A percentile compares a stretch with the other conserved stretches of the same genome.
These are phyloP conservation scores for Sander vitreus DNA, from an alignment of 2,113 vertebrate species.

Conservation along the genomic window DNA sequence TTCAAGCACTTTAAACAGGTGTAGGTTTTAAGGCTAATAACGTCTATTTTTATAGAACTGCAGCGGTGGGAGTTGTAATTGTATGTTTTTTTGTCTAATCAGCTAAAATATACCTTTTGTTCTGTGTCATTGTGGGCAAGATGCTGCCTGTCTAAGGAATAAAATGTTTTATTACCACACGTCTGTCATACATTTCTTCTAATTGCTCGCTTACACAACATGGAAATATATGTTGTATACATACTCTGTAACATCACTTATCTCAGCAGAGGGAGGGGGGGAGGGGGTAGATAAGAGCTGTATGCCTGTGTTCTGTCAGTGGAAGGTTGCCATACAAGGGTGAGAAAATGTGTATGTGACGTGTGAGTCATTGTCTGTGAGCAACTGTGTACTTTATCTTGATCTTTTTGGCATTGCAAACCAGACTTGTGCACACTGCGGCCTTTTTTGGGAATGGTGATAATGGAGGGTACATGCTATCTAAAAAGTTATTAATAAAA, in stretches of 20 bases:
- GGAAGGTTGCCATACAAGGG: conserved; percentile 27
- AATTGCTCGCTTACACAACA: background rate
- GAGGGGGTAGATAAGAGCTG: conserved; percentile 41
- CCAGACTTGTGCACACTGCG: conserved; percentile 1
- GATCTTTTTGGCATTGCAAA: conserved; percentile 16
- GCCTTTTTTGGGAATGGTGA: conserved; percentile 78
- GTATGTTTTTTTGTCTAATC: conserved; percentile 41
- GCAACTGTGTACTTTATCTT: conserved; percentile 40
- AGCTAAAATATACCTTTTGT: conserved; percentile 26
- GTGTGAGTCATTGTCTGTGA: conserved; percentile 34
- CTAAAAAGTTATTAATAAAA: conserved; percentile 82
- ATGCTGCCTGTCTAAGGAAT: conserved; percentile 55
- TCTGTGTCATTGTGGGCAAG: conserved; percentile 18
- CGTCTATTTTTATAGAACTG: conserved; percentile 17
- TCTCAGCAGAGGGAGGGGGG: background rate
- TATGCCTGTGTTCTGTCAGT: conserved; percentile 58
- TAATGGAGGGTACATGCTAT: conserved; percentile 69
- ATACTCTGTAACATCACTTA: background rate
- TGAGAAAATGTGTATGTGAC: conserved; percentile 8
- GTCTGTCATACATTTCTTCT: background rate
- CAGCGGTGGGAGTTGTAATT: conserved; percentile 11
- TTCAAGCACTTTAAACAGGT: conserved; percentile 72
- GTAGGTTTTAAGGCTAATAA: conserved; percentile 39
- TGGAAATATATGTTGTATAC: background rate
- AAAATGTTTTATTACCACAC: conserved; percentile 66